Conservation (phyloP, 2,888 invertebrate species). For the Diploptera punctata region DNA sequence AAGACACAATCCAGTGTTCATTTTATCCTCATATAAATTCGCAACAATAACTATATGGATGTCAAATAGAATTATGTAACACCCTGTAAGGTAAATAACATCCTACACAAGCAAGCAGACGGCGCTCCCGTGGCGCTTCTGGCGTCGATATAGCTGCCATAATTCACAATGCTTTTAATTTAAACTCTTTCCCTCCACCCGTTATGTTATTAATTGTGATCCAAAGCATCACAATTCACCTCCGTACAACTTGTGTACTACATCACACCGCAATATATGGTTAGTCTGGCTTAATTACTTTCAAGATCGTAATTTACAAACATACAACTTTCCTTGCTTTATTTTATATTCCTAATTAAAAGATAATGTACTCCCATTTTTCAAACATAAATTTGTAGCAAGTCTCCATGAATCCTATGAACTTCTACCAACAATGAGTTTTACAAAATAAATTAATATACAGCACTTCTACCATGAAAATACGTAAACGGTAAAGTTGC, state of each 20-base stretch:
- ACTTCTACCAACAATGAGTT: no score
- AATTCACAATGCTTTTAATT: constrained; percentile 4
- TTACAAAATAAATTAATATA: no score
- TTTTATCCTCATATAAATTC: no score
- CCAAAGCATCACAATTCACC: background rate
- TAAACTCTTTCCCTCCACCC: background rate
- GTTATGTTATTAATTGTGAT: constrained; percentile 6
- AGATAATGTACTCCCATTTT: background rate
- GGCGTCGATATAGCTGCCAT: constrained; percentile 12
- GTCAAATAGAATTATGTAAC: no score
- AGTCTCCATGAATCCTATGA: no score
- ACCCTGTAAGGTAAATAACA: no score
- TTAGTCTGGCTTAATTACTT: background rate
- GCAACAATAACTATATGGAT: no score
- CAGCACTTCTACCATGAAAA: no score
- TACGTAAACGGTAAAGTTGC: no score
- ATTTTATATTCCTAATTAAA: background rate
- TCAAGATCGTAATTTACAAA: background rate
- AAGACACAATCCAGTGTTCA: no score
- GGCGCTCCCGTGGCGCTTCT: background rate
- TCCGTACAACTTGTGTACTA: background rate
- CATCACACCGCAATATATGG: background rate
- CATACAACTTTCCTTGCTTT: background rate
- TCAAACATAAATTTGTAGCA: no score
- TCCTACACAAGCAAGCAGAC: background rate